Evolutionary conservation across 2,113 vertebrate species (phyloP), one percentile per base, ranked within the genome.

Genomic region (Brachypodius melanocephalos): DNA sequence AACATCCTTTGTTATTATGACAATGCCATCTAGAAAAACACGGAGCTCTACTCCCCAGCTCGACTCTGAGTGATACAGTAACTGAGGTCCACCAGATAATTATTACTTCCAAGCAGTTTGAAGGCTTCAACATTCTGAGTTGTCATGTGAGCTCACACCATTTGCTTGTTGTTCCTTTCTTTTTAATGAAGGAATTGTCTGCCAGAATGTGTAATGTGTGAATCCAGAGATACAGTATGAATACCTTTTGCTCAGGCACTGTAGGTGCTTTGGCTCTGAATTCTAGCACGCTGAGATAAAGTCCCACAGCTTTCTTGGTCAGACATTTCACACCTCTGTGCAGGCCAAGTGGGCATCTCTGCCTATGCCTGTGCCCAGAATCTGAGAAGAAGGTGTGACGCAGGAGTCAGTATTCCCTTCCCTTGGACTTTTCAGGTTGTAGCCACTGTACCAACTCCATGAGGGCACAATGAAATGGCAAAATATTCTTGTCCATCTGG

Each of bases 401-500:
- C 29, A 42, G 55, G 49, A 79, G 26, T 36, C 75, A 43, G 12
- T 59, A 76, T 45, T 85, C 28, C 17, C 17, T 73, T 85, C 87
- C 67, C 32, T 62, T 1, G 2, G 28, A 36, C 40, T 93, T 94
- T 95, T 87, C 68, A 82, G 62, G 42, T 83, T 82, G 66, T 76
- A 87, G 78, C 36, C 49, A 65, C 40, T 1, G 0, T 32, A 91
- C 25, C 45, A 61, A 18, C 34, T 52, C 54, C 22, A 9, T 5
- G 22, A 95, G 84, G 81, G 62, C 81, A 88, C 10, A 61, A 66
- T 40, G 54, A 94, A 49, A 89, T 52, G 63, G 72, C 58, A 95
- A 91, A 89, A 79, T 79, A 89, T 49, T 95, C 82, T 76, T 51
- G 66, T 88, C 94, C 94, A 95, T 96, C 89, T 96, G 95, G 57